Base-by-base conservation (phyloP, 2,888 invertebrate species). In the Aporophyla nigra region DNA sequence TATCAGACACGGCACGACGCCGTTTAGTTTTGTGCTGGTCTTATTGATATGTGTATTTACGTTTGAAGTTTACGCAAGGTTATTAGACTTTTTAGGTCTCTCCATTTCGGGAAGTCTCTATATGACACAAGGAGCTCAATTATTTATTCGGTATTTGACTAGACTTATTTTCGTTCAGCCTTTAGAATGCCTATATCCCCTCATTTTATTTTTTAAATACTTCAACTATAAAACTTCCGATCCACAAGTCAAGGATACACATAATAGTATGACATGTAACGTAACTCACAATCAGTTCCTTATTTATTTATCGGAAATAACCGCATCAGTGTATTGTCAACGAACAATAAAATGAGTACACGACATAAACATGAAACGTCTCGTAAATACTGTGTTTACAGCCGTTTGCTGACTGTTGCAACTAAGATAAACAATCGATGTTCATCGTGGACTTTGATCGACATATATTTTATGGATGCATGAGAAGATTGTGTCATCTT, bases 341-440 rank as follows among this genome's bases (percentile, higher is more conserved):
- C 40, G 21, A 78, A 83, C 78, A 71, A 83, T 83, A 80, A 59
- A 49, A 59, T 24, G 19, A 59, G 49, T 49, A 7, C n/a, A 21
- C 24, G 27, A 78, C 56, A 69, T 58, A 54, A 78, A 68, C 46
- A 40, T 43, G 58, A 24, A 58, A 59, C 49, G 40, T 33, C 27
- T 69, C 78, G 43, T 83, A 80, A 83, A 83, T 21, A 53, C 21
- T 46, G 54, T 33, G 58, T 65, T 80, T 59, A 83, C 53, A 70
- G 43, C 46, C 5, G 24, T 33, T 54, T 62, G 40, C 14, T 58
- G 65, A 54, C 49, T 9, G 14, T 46, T 49, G 46, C 53, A 53
- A 21, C 56, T 40, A 27, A 83, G 78, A 58, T 69, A 78, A 49
- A 59, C 27, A 19, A 69, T 53, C 14, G 59, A 54, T 66, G 40